These are phyloP conservation scores for Hypomesus transpacificus DNA, from an alignment of 2,113 vertebrate species.

Conservation along the genomic window DNA sequence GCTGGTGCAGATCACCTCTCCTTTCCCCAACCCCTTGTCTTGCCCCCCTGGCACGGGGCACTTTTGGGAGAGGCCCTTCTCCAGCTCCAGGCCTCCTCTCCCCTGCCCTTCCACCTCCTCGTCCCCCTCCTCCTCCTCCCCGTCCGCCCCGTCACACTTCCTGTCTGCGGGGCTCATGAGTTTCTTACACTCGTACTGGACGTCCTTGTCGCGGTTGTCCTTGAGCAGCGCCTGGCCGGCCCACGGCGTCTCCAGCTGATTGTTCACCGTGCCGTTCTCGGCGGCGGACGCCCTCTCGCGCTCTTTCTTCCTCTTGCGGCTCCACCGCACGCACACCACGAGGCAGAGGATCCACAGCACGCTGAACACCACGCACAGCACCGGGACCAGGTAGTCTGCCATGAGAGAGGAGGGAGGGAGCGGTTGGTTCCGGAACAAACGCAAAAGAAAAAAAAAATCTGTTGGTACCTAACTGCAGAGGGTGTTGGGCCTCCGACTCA, in stretches of 20 bases:
- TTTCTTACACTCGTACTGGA: constrained; percentile 84
- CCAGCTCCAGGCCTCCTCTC: constrained; percentile 61
- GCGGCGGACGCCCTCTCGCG: constrained; percentile 79
- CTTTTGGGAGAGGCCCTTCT: constrained; percentile 78
- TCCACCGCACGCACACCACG: constrained; percentile 89
- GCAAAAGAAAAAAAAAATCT: no score
- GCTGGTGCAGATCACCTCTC: constrained; percentile 64
- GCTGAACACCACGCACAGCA: constrained; percentile 82
- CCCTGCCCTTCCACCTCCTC: constrained; percentile 72
- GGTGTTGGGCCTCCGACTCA: constrained; percentile 49
- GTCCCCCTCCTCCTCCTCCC: constrained; percentile 64
- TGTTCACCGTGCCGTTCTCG: constrained; percentile 83
- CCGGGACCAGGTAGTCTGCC: constrained; percentile 83
- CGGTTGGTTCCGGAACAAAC: background rate
- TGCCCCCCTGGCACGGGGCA: constrained; percentile 59
- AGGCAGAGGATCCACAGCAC: constrained; percentile 87
- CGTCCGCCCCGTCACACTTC: constrained; percentile 74
- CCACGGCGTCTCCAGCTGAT: constrained; percentile 85
- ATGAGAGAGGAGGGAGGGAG: background rate
- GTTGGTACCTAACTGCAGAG: no score
- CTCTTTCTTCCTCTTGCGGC: constrained; percentile 89
- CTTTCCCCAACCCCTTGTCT: constrained; percentile 66
- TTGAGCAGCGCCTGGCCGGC: constrained; percentile 65
- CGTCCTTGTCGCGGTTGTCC: constrained; percentile 78
- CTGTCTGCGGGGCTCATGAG: constrained; percentile 80